phyloP scores from a whole-genome alignment of 2,797 vertebrate species.

The Dryobates pubescens region DNA sequence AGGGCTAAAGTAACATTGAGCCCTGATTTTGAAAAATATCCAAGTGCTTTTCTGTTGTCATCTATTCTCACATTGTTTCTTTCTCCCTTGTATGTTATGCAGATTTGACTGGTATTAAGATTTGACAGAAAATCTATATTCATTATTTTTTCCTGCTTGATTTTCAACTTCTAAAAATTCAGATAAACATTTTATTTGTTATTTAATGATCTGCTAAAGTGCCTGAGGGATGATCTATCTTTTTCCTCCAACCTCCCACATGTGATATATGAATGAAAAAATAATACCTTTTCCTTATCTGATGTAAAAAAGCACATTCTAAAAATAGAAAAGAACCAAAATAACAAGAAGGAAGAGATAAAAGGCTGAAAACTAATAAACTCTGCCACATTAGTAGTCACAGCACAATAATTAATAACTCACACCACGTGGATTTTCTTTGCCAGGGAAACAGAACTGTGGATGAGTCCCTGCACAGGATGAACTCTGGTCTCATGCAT shows the following conservation, averaged over 20 bases:
- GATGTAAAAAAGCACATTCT: background rate
- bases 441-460: background rate
- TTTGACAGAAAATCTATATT: background rate
- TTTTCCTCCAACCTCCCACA: background rate
- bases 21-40: background rate
- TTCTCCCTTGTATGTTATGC: background rate
- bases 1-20: background rate
- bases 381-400: background rate
- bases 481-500: background rate
- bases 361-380: background rate
- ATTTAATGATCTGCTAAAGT: background rate
- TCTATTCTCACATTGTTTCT: background rate
- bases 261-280: background rate
- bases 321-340: background rate
- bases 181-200: background rate
- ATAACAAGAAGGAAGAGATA: background rate
- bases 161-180: background rate
- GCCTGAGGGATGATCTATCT: background rate
- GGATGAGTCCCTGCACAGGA: background rate
- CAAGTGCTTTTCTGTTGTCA: background rate
- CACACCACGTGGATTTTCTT: background rate
- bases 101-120: background rate
- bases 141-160: background rate
- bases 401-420: background rate
- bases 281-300: background rate